Evolutionary conservation across 1,140 invertebrate species (phyloP).

Genomic region (Drosophila persimilis): DNA sequence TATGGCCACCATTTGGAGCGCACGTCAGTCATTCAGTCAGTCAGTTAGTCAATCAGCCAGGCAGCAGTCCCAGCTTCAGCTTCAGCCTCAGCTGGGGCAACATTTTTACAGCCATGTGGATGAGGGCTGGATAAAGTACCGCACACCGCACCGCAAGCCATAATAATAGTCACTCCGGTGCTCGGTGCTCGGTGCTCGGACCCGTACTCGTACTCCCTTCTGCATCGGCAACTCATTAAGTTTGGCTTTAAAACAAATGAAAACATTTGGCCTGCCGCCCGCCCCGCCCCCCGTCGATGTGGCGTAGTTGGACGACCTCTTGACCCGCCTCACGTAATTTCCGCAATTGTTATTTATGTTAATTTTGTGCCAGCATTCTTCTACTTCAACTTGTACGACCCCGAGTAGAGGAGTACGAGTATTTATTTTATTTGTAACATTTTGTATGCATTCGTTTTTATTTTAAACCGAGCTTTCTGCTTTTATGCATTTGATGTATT

Average conservation of each 20-base stretch:
- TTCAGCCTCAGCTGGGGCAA: conserved; percentile 31
- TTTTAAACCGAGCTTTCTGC: neutral
- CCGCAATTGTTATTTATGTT: conserved; percentile 55
- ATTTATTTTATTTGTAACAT: conserved; percentile 43
- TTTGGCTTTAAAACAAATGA: conserved; percentile 19
- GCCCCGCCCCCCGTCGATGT: conserved; percentile 29
- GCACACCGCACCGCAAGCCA: conserved; percentile 5
- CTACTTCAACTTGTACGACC: conserved; percentile 35
- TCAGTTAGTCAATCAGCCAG: conserved; percentile 36
- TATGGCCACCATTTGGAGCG: conserved; percentile 57
- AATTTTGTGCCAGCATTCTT: conserved; percentile 25
- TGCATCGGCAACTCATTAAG: conserved; percentile 60
- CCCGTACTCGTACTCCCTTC: conserved; percentile 11
- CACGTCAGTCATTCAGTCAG: conserved; percentile 23
- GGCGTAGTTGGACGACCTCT: conserved; percentile 32
- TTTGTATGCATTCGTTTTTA: conserved; percentile 30
- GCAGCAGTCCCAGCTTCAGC: conserved; percentile 1
- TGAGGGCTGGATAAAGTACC: conserved; percentile 41
- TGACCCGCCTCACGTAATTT: conserved; percentile 24
- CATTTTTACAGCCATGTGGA: conserved; percentile 39
- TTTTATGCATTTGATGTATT: conserved; percentile 79
- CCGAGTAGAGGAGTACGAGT: neutral
- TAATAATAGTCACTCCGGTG: conserved; percentile 46
- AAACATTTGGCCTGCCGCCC: neutral
- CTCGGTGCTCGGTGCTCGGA: no score